phyloP scores from a whole-genome alignment of 2,113 vertebrate species.

The Mandrillus leucophaeus region DNA sequence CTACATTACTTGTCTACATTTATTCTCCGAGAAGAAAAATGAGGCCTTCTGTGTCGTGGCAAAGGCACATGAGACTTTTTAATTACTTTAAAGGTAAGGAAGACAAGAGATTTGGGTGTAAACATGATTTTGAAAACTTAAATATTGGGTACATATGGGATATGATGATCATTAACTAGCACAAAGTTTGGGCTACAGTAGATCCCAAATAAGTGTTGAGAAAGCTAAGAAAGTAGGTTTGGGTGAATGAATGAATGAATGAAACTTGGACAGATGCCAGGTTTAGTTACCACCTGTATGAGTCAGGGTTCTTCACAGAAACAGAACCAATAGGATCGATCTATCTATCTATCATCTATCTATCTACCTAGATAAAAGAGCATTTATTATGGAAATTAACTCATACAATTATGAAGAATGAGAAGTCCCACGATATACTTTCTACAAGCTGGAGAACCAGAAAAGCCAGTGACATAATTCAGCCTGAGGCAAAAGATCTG shows the following conservation, averaged over 20 bases:
- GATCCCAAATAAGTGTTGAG: neutral
- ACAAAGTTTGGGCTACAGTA: neutral
- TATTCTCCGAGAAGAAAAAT: neutral
- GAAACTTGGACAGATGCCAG: neutral
- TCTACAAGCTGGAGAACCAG: neutral
- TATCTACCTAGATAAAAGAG: neutral
- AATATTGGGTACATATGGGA: neutral
- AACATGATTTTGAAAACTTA: neutral
- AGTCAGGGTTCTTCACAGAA: neutral
- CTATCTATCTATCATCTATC: no score
- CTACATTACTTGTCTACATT: neutral
- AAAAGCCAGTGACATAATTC: neutral
- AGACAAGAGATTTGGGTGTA: neutral
- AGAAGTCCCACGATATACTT: neutral
- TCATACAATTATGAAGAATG: neutral
- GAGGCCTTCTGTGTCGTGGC: neutral
- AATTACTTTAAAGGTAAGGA: neutral
- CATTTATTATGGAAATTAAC: neutral
- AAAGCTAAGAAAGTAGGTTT: neutral
- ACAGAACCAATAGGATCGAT: neutral
- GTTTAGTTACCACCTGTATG: neutral
- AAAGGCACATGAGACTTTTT: neutral
- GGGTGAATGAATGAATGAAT: neutral
- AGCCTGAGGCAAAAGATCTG: neutral
- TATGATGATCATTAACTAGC: neutral